A percentile compares a stretch with the other conserved stretches of the same genome.
Evolutionary conservation across 2,888 invertebrate species (phyloP).

Genomic region (Lepidonotus clava): DNA sequence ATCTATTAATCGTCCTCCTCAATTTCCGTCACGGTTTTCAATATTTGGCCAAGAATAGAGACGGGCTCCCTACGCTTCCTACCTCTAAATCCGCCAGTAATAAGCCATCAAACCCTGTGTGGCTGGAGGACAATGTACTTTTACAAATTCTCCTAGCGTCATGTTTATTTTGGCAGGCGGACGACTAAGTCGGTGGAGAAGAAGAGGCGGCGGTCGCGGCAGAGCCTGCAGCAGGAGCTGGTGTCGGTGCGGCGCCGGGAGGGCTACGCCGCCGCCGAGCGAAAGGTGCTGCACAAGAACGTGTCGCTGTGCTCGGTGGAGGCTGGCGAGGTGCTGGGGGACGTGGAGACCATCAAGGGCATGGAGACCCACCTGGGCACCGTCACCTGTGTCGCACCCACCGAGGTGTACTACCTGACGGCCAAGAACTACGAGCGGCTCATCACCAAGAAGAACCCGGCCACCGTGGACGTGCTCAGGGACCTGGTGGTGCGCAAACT

Average conservation of each 20-base stretch:
- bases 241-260: conserved; percentile 71
- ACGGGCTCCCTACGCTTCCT: too few relatives aligned
- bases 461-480: conserved; percentile 70
- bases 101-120: too few relatives aligned
- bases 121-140: too few relatives aligned
- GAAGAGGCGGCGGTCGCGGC: not conserved
- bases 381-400: conserved; percentile 72
- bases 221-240: conserved; percentile 56
- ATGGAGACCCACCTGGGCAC: conserved; percentile 75
- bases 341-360: conserved; percentile 67
- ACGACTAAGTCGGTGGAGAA: not conserved
- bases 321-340: conserved; percentile 75
- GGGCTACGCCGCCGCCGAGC: conserved; percentile 77
- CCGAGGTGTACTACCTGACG: conserved; percentile 76
- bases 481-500: conserved; percentile 71
- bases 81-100: too few relatives aligned
- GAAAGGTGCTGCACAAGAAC: conserved; percentile 68
- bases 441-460: conserved; percentile 70
- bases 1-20: too few relatives aligned
- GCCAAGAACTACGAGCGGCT: conserved; percentile 77
- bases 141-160: too few relatives aligned
- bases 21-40: too few relatives aligned
- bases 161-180: not conserved
- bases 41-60: too few relatives aligned
- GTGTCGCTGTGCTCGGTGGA: conserved; percentile 72